A percentile compares a stretch with the other conserved stretches of the same genome.
Conservation (phyloP, 1,140 invertebrate genomes). For the Drosophila ambigua region DNA sequence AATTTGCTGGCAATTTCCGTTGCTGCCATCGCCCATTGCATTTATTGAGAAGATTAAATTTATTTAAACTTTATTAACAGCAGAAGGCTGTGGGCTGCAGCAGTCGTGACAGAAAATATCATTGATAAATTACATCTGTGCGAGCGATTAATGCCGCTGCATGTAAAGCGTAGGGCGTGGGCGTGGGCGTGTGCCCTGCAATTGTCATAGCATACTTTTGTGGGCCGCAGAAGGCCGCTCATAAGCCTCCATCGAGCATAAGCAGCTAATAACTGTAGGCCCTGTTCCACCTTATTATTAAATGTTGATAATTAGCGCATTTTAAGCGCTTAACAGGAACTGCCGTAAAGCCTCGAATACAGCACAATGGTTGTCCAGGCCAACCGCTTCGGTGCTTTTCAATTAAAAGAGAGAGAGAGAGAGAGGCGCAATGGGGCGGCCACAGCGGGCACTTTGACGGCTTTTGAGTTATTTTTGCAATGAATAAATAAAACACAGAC, state of each 20-base stretch:
- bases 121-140: slow-evolving; percentile 50
- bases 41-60: slow-evolving; percentile 74
- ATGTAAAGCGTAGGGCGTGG: neutral
- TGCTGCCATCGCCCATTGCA: slow-evolving; percentile 41
- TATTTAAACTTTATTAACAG: slow-evolving; percentile 74
- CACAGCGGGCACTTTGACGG: slow-evolving; percentile 51
- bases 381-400: slow-evolving; percentile 35
- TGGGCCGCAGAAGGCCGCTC: neutral
- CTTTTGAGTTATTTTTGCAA: slow-evolving; percentile 69
- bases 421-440: slow-evolving; percentile 9
- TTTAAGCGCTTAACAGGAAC: no score
- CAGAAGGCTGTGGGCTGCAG: slow-evolving; percentile 25
- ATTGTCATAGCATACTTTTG: slow-evolving; percentile 8
- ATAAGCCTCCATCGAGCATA: slow-evolving; percentile 33
- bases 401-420: slow-evolving; percentile 43
- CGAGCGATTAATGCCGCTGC: slow-evolving; percentile 24
- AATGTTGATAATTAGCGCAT: no score
- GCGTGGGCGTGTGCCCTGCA: neutral
- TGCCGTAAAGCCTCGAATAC: neutral
- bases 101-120: slow-evolving; percentile 34
- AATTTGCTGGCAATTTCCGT: slow-evolving; percentile 75
- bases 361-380: no score
- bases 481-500: slow-evolving; percentile 59
- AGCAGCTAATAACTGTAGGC: slow-evolving; percentile 49
- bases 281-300: neutral